Evolutionary conservation across 2,113 vertebrate genomes (phyloP).

Genomic region (Miniopterus natalensis): DNA sequence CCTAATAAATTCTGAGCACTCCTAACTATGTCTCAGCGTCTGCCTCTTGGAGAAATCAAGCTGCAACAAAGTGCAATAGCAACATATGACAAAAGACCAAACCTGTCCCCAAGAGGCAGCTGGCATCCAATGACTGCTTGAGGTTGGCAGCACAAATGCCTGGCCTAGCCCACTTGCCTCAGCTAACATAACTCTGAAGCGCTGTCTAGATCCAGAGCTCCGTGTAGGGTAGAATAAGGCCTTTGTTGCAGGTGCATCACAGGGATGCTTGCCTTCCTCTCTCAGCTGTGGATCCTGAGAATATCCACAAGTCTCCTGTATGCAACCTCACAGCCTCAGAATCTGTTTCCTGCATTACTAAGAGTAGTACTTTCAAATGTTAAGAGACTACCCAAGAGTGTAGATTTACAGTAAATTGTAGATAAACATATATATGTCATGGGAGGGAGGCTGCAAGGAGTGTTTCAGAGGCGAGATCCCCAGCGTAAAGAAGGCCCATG

Average conservation of each 20-base stretch:
- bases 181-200: too few relatives aligned
- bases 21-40: not conserved
- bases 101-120: not conserved
- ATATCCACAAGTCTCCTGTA: not conserved
- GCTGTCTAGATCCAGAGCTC: accelerated
- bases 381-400: not conserved
- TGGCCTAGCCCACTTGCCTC: not conserved
- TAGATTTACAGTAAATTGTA: not conserved
- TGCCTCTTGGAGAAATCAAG: not conserved
- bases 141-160: not conserved
- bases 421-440: not conserved
- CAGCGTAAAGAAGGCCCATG: too few relatives aligned
- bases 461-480: too few relatives aligned
- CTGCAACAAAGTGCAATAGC: not conserved
- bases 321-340: not conserved
- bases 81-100: not conserved
- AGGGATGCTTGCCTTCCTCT: not conserved
- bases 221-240: not conserved
- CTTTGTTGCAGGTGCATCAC: not conserved
- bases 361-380: not conserved
- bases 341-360: not conserved
- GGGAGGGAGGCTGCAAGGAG: too few relatives aligned
- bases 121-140: not conserved
- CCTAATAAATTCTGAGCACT: not conserved
- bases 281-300: not conserved